Evolutionary conservation across 2,888 invertebrate genomes (phyloP).

Genomic region (Torymus tubicola): DNA sequence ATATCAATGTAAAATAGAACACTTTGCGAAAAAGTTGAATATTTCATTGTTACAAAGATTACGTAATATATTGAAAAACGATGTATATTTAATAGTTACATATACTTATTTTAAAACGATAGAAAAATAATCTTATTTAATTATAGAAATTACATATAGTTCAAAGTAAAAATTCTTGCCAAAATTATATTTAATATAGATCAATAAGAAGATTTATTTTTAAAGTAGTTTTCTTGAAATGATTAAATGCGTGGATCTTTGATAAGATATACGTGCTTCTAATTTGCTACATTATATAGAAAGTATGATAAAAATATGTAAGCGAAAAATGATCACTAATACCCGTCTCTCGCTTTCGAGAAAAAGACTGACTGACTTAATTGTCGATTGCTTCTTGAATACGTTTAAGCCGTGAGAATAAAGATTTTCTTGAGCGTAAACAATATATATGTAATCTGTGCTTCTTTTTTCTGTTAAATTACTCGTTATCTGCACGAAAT

Average conservation of each 20-base stretch:
- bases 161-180: no score
- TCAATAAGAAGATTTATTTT: no score
- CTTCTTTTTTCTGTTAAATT: conserved; percentile 16
- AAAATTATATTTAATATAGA: no score
- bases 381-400: conserved; percentile 39
- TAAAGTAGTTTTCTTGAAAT: background rate
- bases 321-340: conserved; percentile 31
- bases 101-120: no score
- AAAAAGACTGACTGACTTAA: conserved; percentile 55
- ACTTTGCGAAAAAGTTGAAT: no score
- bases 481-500: conserved; percentile 15
- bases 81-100: no score
- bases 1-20: no score
- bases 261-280: conserved; percentile 17
- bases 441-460: conserved; percentile 32
- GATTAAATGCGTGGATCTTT: conserved; percentile 6
- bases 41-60: no score
- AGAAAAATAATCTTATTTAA: no score
- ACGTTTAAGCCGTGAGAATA: conserved; percentile 29
- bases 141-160: no score
- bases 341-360: conserved; percentile 46
- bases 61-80: no score
- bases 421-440: conserved; percentile 45
- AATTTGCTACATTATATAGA: conserved; percentile 16
- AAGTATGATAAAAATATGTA: conserved; percentile 6